These are phyloP conservation scores for Catamblyrhynchus diadema DNA, from an alignment of 2,797 vertebrate species.

Conservation along the genomic window DNA sequence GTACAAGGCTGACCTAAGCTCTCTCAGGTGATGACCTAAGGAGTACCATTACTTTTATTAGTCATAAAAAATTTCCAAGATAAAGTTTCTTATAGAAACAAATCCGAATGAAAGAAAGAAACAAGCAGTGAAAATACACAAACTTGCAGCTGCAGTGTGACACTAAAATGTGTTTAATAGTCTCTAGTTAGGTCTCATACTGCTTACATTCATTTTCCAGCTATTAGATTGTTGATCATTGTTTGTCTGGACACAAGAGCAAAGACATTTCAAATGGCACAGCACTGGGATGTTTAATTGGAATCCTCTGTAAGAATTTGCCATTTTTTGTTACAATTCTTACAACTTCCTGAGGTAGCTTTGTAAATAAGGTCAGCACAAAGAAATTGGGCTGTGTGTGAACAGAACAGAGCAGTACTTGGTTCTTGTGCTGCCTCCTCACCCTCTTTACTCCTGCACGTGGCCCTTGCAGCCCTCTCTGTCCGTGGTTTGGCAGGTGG, in stretches of 20 bases:
- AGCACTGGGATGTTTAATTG: neutral
- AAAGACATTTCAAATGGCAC: neutral
- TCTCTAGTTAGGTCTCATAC: neutral
- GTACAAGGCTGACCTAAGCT: neutral
- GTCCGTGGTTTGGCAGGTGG: neutral
- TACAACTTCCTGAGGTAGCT: neutral
- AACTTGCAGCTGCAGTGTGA: neutral
- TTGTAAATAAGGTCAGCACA: neutral
- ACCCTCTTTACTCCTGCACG: neutral
- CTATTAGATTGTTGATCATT: neutral
- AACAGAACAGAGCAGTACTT: neutral
- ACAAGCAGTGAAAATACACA: neutral
- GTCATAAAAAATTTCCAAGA: neutral
- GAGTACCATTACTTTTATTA: neutral
- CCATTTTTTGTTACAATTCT: neutral
- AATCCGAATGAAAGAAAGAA: neutral
- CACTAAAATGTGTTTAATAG: neutral
- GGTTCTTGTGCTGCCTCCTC: neutral
- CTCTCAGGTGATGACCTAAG: neutral
- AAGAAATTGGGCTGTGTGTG: neutral
- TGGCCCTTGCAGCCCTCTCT: neutral
- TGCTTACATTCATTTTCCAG: neutral
- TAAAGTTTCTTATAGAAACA: neutral
- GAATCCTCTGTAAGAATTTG: neutral
- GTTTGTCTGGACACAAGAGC: neutral